Evolutionary conservation across 2,797 vertebrate genomes (phyloP), one percentile per base, ranked within the genome.

Genomic region (Characodon lateralis): DNA sequence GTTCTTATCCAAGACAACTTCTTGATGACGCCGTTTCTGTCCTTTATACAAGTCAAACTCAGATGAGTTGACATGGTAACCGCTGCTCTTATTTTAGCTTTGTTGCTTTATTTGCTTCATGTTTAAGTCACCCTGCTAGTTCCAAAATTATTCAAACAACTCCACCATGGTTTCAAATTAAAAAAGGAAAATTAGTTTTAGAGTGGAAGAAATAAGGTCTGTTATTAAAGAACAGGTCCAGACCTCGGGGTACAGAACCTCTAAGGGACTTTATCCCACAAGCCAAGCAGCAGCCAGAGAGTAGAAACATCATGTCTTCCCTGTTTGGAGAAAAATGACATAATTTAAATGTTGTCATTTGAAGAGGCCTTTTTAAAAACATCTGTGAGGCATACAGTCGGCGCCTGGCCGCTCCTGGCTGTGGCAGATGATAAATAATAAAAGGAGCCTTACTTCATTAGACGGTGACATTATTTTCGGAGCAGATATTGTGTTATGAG

Each of bases 301-400:
- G 85, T 86, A 91, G 91, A 92, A 18, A 71, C 89, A 87, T 90
- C 75, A 85, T 78, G 88, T 86, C 78, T 73, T 78, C 71, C 78
- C 78, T 55, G 39, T 85, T 84, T 77, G 18, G n/a, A 59, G 16
- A 14, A 53, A 78, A 93, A 92, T 92, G 73, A 88, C 91, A 92
- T 85, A 84, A 93, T 93, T 94, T 91, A 92, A 93, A 93, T 91
- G 90, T 92, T 89, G 91, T 94, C 91, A 91, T 93, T 93, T 92
- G 90, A 91, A 89, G 78, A 87, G 85, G 77, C 83, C 77, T 80
- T 84, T 92, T 90, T 86, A 91, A 92, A 89, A 90, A 90, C 78
- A 90, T 92, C 93, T 93, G 84, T n/a, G 69, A 91, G 91, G 89
- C 89, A 88, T 83, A 72, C 63, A 20, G 65, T 43, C 72, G 6